A percentile compares a stretch with the other conserved stretches of the same genome.
Evolutionary conservation across 2,797 vertebrate species (phyloP).

Genomic region (Tinamus major): DNA sequence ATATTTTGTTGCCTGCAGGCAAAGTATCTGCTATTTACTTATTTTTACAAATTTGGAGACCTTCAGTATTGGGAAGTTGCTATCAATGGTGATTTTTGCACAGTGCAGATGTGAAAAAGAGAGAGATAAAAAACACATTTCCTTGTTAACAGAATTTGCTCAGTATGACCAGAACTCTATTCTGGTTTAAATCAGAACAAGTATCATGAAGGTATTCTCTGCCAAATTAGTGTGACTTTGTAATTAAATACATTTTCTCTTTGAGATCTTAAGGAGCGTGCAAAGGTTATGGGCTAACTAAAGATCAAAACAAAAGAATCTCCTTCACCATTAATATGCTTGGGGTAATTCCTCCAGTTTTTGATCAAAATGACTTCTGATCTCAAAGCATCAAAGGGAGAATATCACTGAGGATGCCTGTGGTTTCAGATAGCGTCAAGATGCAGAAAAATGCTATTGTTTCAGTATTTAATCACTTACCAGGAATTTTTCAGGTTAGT

Average conservation of each 20-base stretch:
- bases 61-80: neutral
- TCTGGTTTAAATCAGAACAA: neutral
- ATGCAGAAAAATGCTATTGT: neutral
- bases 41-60: neutral
- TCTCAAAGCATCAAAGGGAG: conserved; percentile 37
- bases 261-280: neutral
- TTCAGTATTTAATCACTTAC: conserved; percentile 64
- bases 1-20: neutral
- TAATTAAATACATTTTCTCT: neutral
- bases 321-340: neutral
- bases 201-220: neutral
- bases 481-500: conserved; percentile 46
- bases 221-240: neutral
- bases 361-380: neutral
- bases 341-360: neutral
- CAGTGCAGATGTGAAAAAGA: neutral
- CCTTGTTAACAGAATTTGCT: neutral
- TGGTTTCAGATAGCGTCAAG: conserved; percentile 29
- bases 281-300: neutral
- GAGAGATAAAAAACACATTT: neutral
- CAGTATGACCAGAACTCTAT: neutral
- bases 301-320: conserved; percentile 21
- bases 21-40: neutral
- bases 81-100: neutral
- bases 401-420: neutral